Base-by-base conservation (phyloP, 2,113 vertebrate species). In the Megaceryle torquata region DNA sequence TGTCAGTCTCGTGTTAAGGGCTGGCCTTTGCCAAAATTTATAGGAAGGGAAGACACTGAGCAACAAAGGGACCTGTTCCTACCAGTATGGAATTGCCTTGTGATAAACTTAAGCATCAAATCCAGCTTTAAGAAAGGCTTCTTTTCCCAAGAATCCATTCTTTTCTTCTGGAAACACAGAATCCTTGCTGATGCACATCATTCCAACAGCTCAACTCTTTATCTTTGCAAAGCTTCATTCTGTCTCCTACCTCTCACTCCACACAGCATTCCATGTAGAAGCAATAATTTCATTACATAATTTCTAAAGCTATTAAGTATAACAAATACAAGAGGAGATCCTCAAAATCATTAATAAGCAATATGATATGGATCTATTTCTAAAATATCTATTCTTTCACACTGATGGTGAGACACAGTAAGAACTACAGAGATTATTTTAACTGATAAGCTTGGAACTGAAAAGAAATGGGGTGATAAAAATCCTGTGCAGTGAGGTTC, bases 391-490 rank as follows among this genome's bases (percentile, higher is more conserved):
- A 6, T 68, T 75, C 29, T 82, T 89, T 95, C 43, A 48, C 48
- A 75, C 7, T 84, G 29, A 78, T 22, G 57, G 48, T 56, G 13
- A 11, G 24, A 76, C 1, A 2, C 51, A 78, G 51, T 64, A 82
- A 65, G 43, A 93, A 82, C 81, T 91, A 92, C 21, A 29, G 26
- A 86, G 12, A 71, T 86, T 78, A 89, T 84, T 89, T 89, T 84
- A 93, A 81, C 61, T 92, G 91, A 71, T 76, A 82, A 86, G 22
- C 16, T 63, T 86, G 29, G 65, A 93, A 91, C n/a, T 80, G 20
- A 85, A 93, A 92, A 10, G 26, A 93, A 91, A 96, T 72, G 61
- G 48, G 20, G 44, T 84, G 61, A 92, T 70, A 78, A 89, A 92
- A 89, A 9, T 21, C 9, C 17, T 79, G 37, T 64, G 54, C 65